Evolutionary conservation across 2,113 vertebrate genomes (phyloP).

Genomic region (Calidris pugnax): DNA sequence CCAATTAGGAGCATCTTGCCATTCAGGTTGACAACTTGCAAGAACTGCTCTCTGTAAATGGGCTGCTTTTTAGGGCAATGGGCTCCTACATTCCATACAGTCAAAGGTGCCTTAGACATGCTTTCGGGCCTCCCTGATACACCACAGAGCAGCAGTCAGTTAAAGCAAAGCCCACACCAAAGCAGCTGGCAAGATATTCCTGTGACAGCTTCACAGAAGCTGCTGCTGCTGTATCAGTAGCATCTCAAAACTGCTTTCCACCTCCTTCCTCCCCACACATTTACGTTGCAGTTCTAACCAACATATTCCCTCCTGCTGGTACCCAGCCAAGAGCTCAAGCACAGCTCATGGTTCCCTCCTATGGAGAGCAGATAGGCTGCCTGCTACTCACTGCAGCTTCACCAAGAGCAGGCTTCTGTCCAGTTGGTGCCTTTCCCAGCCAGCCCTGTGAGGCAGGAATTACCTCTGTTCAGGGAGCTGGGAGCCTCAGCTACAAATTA

Average conservation of each 20-base stretch:
- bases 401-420: constrained; percentile 4
- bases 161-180: not conserved
- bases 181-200: not conserved
- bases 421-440: constrained; percentile 6
- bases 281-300: not conserved
- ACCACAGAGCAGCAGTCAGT: not conserved
- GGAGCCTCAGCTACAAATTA: not conserved
- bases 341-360: not conserved
- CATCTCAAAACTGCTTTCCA: constrained; percentile 28
- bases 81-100: not conserved
- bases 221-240: not conserved
- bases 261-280: constrained; percentile 14
- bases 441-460: not conserved
- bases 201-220: not conserved
- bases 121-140: not conserved
- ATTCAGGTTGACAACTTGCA: not conserved
- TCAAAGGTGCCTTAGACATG: not conserved
- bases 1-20: not conserved
- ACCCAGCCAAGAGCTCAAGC: constrained; percentile 10
- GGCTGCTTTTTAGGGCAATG: not conserved
- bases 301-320: constrained; percentile 5
- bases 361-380: not conserved
- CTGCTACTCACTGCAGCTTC: not conserved
- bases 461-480: not conserved
- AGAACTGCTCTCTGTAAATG: not conserved